Conservation (phyloP, 64 coral and sea anemone species). For the Montipora foliosa region DNA sequence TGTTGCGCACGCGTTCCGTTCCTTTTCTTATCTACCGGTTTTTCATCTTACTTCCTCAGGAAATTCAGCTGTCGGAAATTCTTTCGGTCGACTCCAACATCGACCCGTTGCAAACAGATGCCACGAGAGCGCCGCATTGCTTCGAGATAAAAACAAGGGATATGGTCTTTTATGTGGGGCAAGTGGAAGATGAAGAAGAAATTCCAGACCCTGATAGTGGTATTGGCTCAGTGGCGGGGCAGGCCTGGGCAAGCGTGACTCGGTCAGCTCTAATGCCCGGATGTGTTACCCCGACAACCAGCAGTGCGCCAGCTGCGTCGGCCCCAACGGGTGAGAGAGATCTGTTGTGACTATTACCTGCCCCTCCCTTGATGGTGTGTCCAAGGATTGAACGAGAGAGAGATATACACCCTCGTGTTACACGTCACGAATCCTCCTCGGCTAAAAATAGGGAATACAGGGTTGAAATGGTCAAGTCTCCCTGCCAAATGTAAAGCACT, state of each 20-base stretch:
- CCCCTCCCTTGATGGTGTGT: background rate
- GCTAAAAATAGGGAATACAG: no score
- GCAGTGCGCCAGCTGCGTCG: constrained; percentile 44
- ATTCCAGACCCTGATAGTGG: constrained; percentile 83
- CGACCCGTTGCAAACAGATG: constrained; percentile 83
- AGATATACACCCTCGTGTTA: no score
- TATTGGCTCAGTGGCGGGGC: constrained; percentile 75
- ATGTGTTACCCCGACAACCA: constrained; percentile 90
- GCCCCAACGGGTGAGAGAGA: background rate
- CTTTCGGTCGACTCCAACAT: constrained; percentile 93
- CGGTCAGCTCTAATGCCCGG: constrained; percentile 96
- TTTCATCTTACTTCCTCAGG: constrained; percentile 23
- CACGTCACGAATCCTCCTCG: no score
- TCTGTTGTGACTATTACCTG: background rate
- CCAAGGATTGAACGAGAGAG: no score
- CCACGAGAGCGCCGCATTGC: constrained; percentile 82
- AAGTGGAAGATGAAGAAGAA: constrained; percentile 79
- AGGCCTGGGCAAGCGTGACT: constrained; percentile 84
- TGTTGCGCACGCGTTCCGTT: background rate
- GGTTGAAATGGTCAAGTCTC: no score
- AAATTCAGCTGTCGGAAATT: constrained; percentile 90
- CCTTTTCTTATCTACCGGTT: background rate
- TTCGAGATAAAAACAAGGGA: constrained; percentile 96
- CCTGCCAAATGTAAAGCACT: no score
- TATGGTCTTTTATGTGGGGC: constrained; percentile 85